Evolutionary conservation across 2,797 vertebrate species (phyloP), one percentile per base, ranked within the genome.

Genomic region (Brachyalestes nurse): DNA sequence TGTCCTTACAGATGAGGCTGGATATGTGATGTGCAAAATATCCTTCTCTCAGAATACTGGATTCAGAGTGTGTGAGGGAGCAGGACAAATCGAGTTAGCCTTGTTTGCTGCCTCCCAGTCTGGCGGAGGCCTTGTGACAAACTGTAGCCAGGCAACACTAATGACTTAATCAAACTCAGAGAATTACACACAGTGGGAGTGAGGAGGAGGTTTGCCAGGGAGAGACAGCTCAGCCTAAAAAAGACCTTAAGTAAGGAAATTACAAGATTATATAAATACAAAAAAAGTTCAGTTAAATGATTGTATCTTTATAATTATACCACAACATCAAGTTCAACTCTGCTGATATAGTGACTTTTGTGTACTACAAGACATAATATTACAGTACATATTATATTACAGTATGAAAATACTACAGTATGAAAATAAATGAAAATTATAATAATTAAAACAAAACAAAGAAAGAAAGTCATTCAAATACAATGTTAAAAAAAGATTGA

Each of bases 141-240:
- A 79, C 84, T 6, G 86, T 85, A 88, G 86, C 89, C 88, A 55
- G 73, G 90, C 82, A 90, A 89, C 89, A 57, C 81, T 87, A 89
- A 90, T 87, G 88, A 88, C 87, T 91, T 86, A 62, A 85, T 89
- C 87, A 89, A 88, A 88, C 87, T 90, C 87, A 86, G 85, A 84
- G 62, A 87, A 83, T 88, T 28, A 75, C 81, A 87, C 49, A 2
- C 80, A 77, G 78, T 62, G 82, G 80, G 77, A 75, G 83, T 70
- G 19, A 49, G 19, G 84, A 75, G 23, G 13, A 57, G 47, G 49
- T 21, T 64, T 85, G 86, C 72, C 87, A 89, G 86, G 87, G 86
- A 90, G 90, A 81, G 19, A 84, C 64, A 82, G 72, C 83, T 16
- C 49, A 61, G 70, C 84, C 34, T 34, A 70, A 13, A 42, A 66